Evolutionary conservation across 30 jellyfish, hydroid and myxozoan genomes (phyloP).

Genomic region (Cassiopea andromeda): DNA sequence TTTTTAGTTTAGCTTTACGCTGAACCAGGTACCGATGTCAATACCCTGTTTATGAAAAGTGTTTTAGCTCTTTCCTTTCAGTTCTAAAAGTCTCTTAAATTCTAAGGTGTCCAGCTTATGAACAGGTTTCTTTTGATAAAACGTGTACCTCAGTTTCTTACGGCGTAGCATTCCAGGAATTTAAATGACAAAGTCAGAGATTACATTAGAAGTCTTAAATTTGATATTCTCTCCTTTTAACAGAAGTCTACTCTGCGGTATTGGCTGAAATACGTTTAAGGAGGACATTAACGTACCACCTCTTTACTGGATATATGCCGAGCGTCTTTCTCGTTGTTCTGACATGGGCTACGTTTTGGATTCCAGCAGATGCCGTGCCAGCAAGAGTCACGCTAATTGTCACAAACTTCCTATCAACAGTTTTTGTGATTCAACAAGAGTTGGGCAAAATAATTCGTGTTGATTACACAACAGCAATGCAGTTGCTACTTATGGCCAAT

Average conservation of each 20-base stretch:
- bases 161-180: too few species aligned
- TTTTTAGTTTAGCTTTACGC: too few species aligned
- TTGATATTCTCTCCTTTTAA: not conserved
- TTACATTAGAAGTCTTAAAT: not conserved
- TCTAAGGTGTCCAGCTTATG: too few species aligned
- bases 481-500: slow-evolving; percentile 47
- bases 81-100: too few species aligned
- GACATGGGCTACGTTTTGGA: slow-evolving; percentile 81
- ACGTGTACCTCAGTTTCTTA: too few species aligned
- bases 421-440: slow-evolving; percentile 67
- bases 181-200: too few species aligned
- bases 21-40: too few species aligned
- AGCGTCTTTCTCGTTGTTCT: slow-evolving; percentile 47
- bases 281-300: slow-evolving; percentile 56
- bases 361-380: slow-evolving; percentile 80
- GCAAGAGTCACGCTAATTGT: slow-evolving; percentile 80
- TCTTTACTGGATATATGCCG: slow-evolving; percentile 65
- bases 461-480: slow-evolving; percentile 76
- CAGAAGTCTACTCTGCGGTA: slow-evolving; percentile 37
- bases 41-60: too few species aligned
- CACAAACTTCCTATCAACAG: slow-evolving; percentile 65
- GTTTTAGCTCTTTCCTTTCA: too few species aligned
- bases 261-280: slow-evolving; percentile 22
- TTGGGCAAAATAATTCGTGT: slow-evolving; percentile 55
- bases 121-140: too few species aligned